phyloP scores from a whole-genome alignment of 2,797 vertebrate species.

The Carapus acus region DNA sequence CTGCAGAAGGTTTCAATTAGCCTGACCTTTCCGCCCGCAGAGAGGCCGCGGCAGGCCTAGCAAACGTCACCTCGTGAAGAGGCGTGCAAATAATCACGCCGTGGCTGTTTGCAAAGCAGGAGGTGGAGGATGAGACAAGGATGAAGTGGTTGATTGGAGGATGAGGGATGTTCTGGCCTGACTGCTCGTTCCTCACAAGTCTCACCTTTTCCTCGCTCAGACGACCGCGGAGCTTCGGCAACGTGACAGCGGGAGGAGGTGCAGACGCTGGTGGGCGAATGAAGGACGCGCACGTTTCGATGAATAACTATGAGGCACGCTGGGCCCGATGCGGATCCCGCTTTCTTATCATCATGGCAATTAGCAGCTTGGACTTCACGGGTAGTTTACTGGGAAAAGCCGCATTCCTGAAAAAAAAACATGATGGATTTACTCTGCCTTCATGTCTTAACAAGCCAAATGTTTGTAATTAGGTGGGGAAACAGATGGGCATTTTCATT shows the following conservation, averaged over 20 bases:
- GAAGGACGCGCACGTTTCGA: slow-evolving; percentile 32
- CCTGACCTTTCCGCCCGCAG: slow-evolving; percentile 28
- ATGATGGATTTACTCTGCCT: slow-evolving; percentile 46
- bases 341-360: not conserved
- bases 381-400: not conserved
- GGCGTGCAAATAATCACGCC: slow-evolving; percentile 1
- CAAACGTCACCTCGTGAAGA: slow-evolving; percentile 20
- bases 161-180: slow-evolving; percentile 34
- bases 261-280: slow-evolving; percentile 23
- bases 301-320: slow-evolving; percentile 40
- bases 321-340: slow-evolving; percentile 9
- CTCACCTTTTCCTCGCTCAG: slow-evolving; percentile 22
- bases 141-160: slow-evolving; percentile 12
- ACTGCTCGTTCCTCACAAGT: slow-evolving; percentile 38
- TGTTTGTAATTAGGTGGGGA: slow-evolving; percentile 53
- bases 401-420: slow-evolving; percentile 11
- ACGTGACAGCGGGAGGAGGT: slow-evolving; percentile 17
- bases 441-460: slow-evolving; percentile 57
- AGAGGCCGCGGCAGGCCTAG: slow-evolving; percentile 31
- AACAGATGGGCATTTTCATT: slow-evolving; percentile 59
- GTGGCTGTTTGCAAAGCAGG: not conserved
- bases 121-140: slow-evolving; percentile 24
- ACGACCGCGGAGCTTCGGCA: slow-evolving; percentile 8
- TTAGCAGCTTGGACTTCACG: not conserved
- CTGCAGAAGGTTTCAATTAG: slow-evolving; percentile 57